Base-by-base conservation (phyloP, 2,113 vertebrate species). In the Tauraco erythrolophus region DNA sequence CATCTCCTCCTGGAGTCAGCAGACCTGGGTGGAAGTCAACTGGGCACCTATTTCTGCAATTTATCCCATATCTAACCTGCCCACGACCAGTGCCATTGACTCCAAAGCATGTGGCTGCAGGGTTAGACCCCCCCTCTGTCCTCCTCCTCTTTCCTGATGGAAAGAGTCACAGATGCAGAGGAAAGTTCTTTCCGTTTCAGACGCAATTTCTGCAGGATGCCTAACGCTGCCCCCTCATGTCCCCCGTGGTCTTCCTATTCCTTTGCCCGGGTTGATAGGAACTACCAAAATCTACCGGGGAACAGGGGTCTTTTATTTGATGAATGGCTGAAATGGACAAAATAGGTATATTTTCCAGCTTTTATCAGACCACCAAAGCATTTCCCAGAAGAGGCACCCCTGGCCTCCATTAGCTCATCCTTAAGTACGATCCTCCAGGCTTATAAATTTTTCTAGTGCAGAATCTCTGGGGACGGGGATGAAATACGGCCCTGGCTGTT, bases 361-460 rank as follows among this genome's bases (percentile, higher is more conserved):
- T 70, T 90, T 61, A 21, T 87, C 95, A 90, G 92, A 57, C 89
- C 95, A 96, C 95, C 89, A 57, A 87, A 88, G 86, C 82, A 80
- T 94, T 94, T 96, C 95, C 95, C 89, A 80, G 95, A 70, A 96
- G 95, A 88, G 86, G 27, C 57, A 90, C 72, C 95, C 78, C 86
- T 92, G 92, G 86, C 92, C 95, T 94, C 89, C 89, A 92, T 96
- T 87, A 96, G 82, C 92, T 96, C 95, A 96, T 96, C 92, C 51
- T 30, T 46, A 33, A 87, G 89, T 46, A 84, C 11, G 1, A 30
- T 83, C 66, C 56, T 96, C 77, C 57, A n/a, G 84, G 95, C 92
- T 88, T 96, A 84, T 92, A 96, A 96, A 94, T 94, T 94, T 70
- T 70, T 53, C 92, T 87, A 46, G 66, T 39, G 86, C 66, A 76